phyloP scores from a whole-genome alignment of 2,888 invertebrate species.

The Julus scandinavius region DNA sequence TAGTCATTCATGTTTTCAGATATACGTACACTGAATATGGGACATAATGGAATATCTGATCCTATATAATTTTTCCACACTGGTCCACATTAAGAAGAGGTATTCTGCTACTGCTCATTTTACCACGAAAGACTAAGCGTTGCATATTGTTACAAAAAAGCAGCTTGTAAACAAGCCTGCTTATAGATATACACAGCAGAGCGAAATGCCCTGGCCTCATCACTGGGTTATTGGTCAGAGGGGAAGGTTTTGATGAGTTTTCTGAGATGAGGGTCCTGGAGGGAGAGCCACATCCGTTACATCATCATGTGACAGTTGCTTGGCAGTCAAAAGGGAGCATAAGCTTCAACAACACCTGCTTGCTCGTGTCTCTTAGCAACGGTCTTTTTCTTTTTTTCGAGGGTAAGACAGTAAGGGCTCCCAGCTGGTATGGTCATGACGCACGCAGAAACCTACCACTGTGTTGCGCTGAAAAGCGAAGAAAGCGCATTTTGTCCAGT shows the following conservation, averaged over 20 bases:
- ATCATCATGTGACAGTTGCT: constrained; percentile 5
- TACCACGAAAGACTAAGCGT: not conserved
- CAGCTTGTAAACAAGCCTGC: not conserved
- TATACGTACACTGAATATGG: too few relatives aligned
- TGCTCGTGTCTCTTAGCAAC: not conserved
- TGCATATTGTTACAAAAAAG: not conserved
- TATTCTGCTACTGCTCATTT: too few relatives aligned
- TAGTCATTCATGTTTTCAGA: too few relatives aligned
- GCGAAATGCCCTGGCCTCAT: not conserved
- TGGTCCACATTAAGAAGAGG: too few relatives aligned
- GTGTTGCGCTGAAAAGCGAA: not conserved
- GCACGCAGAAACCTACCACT: not conserved
- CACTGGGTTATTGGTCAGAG: constrained; percentile 8
- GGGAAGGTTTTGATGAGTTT: constrained; percentile 28
- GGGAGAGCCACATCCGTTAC: constrained; percentile 7
- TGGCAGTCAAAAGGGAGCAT: constrained; percentile 24
- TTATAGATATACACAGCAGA: not conserved
- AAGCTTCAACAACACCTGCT: constrained; percentile 39
- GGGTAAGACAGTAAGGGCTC: not conserved
- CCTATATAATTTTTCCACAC: too few relatives aligned
- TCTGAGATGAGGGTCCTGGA: constrained; percentile 20
- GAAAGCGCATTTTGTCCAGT: not conserved
- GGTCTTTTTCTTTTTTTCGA: not conserved
- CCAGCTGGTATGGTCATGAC: not conserved
- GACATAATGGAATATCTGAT: too few relatives aligned